Evolutionary conservation across 37 sponge, comb jelly and placozoan species (phyloP), one percentile per base, ranked within the genome.

Genomic region (Diacarnus erythraeanus): DNA sequence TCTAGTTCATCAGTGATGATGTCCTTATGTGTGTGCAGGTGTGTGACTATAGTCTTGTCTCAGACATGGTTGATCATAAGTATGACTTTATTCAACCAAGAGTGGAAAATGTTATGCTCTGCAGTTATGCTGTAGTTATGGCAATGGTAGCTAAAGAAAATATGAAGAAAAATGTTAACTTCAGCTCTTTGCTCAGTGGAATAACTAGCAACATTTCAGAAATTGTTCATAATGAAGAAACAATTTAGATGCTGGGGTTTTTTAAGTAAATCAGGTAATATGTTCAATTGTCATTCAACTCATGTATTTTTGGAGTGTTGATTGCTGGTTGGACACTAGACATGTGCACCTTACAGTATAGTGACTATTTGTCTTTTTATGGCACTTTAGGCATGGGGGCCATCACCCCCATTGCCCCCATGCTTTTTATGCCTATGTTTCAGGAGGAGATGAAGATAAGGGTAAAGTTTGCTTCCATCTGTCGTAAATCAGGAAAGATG

Each of bases 381-480:
- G n/a, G n/a, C n/a, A n/a, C n/a, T n/a, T n/a, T n/a, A n/a, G n/a
- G n/a, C n/a, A n/a, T n/a, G n/a, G n/a, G n/a, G n/a, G n/a, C n/a
- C n/a, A n/a, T n/a, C n/a, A n/a, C n/a, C n/a, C n/a, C n/a, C n/a
- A n/a, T n/a, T n/a, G n/a, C n/a, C n/a, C n/a, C n/a, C n/a, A n/a
- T n/a, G n/a, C n/a, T n/a, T n/a, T n/a, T n/a, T n/a, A n/a, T n/a
- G n/a, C n/a, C n/a, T n/a, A n/a, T n/a, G n/a, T n/a, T n/a, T n/a
- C n/a, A 79, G 77, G 88, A 88, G 65, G 78, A 82, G 57, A 56
- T 31, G 26, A 47, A 67, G 65, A 78, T 92, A 18, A 91, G 88
- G 94, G 78, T 95, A 57, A 93, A 96, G 71, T 95, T 83, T 78
- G 88, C 96, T 63, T 85, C 87, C 76, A 87, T 97, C 33, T 96